A percentile compares a stretch with the other conserved stretches of the same genome.
phyloP scores from a whole-genome alignment of 2,113 vertebrate species.

The Semnornis frantzii region DNA sequence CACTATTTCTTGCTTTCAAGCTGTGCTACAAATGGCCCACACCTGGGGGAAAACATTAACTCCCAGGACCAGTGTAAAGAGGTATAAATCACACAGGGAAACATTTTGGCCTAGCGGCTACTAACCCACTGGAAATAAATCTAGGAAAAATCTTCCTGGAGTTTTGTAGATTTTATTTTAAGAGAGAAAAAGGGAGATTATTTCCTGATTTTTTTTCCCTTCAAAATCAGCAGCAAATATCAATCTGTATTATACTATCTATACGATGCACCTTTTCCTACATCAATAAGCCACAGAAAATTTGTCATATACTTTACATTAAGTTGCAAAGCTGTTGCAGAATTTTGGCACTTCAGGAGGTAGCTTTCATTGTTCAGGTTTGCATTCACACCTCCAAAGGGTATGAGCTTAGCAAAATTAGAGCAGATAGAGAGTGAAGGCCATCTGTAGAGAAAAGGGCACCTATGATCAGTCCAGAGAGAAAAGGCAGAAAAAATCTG shows the following conservation, averaged over 20 bases:
- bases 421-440: background rate
- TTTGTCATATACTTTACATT: background rate
- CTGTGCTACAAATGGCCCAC: constrained; percentile 50
- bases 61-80: constrained; percentile 57
- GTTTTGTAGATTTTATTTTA: constrained; percentile 43
- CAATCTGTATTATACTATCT: background rate
- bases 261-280: background rate
- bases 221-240: background rate
- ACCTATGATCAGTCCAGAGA: background rate
- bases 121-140: constrained; percentile 65
- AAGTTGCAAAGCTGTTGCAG: background rate
- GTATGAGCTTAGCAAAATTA: background rate
- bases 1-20: constrained; percentile 58
- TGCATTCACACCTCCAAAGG: background rate
- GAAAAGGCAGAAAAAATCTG: background rate
- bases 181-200: constrained; percentile 34
- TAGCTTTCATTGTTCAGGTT: background rate
- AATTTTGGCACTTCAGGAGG: constrained; percentile 1
- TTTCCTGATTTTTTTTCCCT: background rate
- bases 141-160: constrained; percentile 46
- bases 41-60: constrained; percentile 65
- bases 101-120: constrained; percentile 39
- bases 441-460: background rate
- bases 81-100: constrained; percentile 67
- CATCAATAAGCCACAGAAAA: background rate